phyloP scores from a whole-genome alignment of 1,140 invertebrate species.

The Leptonema lineaticorne region DNA sequence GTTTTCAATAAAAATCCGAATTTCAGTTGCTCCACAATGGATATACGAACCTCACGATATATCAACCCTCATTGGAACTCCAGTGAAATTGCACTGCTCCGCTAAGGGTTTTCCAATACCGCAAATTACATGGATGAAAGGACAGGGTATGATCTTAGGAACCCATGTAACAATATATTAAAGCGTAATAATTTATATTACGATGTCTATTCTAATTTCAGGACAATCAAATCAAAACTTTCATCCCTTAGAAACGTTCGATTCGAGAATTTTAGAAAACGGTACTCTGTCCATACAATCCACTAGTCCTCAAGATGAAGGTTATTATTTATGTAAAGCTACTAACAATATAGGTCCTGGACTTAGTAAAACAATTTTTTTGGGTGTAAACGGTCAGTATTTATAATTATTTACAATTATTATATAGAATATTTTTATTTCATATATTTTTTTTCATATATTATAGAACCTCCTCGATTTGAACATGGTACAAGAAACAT shows the following conservation, averaged over 20 bases:
- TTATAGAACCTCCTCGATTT: constrained; percentile 76
- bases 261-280: constrained; percentile 57
- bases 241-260: constrained; percentile 45
- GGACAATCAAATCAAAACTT: constrained; percentile 31
- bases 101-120: constrained; percentile 79
- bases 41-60: constrained; percentile 75
- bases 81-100: constrained; percentile 73
- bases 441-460: constrained; percentile 19
- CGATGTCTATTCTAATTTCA: neutral
- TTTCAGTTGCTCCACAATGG: constrained; percentile 82
- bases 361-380: constrained; percentile 72
- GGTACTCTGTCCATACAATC: constrained; percentile 71
- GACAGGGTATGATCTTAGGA: constrained; percentile 27
- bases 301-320: constrained; percentile 73
- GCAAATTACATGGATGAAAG: constrained; percentile 70
- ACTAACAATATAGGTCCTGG: constrained; percentile 82
- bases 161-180: neutral
- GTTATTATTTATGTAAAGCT: constrained; percentile 83
- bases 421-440: neutral
- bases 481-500: constrained; percentile 69
- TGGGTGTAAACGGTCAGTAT: constrained; percentile 75
- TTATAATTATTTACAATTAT: neutral
- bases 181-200: neutral
- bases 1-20: constrained; percentile 12
- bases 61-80: constrained; percentile 70